phyloP scores from a whole-genome alignment of 2,797 vertebrate genomes.

The Tarsius wallacei region DNA sequence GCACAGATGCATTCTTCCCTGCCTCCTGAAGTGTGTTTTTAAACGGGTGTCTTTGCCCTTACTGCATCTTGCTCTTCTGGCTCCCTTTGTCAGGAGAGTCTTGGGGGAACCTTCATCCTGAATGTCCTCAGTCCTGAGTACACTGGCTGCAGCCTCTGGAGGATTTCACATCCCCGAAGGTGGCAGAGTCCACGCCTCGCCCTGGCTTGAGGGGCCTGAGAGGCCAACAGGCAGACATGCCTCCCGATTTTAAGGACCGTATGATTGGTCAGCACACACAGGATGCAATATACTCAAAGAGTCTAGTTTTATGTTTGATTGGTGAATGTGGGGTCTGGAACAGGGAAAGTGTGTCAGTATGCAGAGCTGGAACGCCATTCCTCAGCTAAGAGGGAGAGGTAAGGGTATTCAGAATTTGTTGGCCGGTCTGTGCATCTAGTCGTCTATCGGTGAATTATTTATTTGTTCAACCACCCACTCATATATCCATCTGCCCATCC shows the following conservation, averaged over 20 bases:
- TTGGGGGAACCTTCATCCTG: neutral
- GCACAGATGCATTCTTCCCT: constrained; percentile 2
- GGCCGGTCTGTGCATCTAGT: neutral
- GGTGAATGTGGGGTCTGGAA: neutral
- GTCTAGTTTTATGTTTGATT: neutral
- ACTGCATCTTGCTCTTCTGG: neutral
- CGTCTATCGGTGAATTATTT: neutral
- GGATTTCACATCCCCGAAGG: neutral
- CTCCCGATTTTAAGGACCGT: neutral
- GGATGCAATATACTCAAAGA: neutral
- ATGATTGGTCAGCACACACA: neutral
- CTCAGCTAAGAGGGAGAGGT: neutral
- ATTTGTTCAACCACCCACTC: neutral
- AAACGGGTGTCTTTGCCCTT: neutral
- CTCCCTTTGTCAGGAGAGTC: neutral
- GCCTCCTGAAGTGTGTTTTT: constrained; percentile 28
- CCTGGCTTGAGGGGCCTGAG: neutral
- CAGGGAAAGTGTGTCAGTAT: neutral
- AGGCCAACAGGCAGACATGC: neutral
- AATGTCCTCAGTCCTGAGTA: neutral
- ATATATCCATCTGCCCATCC: too few relatives aligned
- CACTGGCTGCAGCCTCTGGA: neutral
- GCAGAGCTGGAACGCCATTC: too few relatives aligned
- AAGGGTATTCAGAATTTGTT: neutral
- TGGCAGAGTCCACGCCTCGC: accelerated